Percentiles rank a stretch among this genome's conserved stretches.
These are phyloP conservation scores for Diphyllodes magnificus DNA, from an alignment of 2,113 vertebrate genomes.

Conservation along the genomic window DNA sequence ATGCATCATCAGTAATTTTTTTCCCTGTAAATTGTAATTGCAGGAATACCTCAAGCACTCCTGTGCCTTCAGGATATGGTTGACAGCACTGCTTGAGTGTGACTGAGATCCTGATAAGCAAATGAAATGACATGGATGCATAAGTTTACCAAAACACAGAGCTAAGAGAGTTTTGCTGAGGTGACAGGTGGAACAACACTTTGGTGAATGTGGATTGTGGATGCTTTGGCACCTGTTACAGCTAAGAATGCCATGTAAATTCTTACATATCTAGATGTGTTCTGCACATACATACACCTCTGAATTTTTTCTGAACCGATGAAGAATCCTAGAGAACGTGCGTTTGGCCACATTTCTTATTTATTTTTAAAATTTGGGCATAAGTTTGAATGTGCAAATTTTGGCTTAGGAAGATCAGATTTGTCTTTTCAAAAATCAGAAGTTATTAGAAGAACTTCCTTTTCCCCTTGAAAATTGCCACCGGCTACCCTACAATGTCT, in stretches of 20 bases:
- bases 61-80: neutral
- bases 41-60: neutral
- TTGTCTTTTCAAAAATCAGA: neutral
- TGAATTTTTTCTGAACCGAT: neutral
- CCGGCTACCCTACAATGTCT: neutral
- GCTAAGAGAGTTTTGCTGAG: neutral
- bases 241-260: neutral
- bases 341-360: neutral
- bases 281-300: neutral
- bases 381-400: neutral
- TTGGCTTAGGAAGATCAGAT: neutral
- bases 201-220: neutral
- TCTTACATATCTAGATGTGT: neutral
- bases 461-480: neutral
- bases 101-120: neutral
- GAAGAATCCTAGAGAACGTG: neutral
- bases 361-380: neutral
- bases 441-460: neutral
- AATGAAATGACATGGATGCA: neutral
- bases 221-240: neutral
- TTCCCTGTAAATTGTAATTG: neutral
- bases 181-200: neutral
- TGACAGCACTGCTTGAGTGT: neutral
- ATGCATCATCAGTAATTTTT: neutral
- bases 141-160: neutral